A percentile compares a stretch with the other conserved stretches of the same genome.
Evolutionary conservation across 2,113 vertebrate species (phyloP).

Genomic region (Istiophorus platypterus): DNA sequence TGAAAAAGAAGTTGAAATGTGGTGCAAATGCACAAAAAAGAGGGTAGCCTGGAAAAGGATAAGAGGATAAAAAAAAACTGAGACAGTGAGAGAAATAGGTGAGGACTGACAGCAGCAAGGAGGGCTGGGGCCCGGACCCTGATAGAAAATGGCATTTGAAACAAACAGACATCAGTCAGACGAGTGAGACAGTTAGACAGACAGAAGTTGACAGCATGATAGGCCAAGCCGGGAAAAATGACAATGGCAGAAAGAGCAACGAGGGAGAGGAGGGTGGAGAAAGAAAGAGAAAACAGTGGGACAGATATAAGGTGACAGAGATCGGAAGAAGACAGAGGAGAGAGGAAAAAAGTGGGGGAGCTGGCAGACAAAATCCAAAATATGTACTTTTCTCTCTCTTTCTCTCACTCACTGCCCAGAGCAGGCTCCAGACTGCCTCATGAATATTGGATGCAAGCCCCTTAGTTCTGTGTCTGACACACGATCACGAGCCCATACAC

Average conservation of each 20-base stretch:
- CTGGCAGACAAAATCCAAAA: constrained; percentile 49
- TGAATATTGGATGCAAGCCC: constrained; percentile 71
- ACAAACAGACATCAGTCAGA: constrained; percentile 33
- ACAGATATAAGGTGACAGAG: not conserved
- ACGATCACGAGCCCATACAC: constrained; percentile 20
- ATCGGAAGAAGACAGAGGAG: not conserved
- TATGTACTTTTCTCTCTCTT: constrained; percentile 22
- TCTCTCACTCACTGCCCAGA: constrained; percentile 32
- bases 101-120: not conserved
- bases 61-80: not conserved
- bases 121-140: not conserved
- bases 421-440: constrained; percentile 67
- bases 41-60: not conserved
- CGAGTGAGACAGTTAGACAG: not conserved
- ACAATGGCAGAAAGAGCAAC: constrained; percentile 11
- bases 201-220: constrained; percentile 13
- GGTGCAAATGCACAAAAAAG: not conserved
- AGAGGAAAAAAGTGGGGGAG: constrained; percentile 4
- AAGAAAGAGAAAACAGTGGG: not conserved
- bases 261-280: not conserved
- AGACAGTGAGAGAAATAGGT: not conserved
- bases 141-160: constrained; percentile 18
- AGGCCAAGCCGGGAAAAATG: not conserved
- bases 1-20: constrained; percentile 29
- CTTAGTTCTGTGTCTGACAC: constrained; percentile 28